Conservation (phyloP, 2,797 vertebrate genomes). For the Poliocrania exsul region DNA sequence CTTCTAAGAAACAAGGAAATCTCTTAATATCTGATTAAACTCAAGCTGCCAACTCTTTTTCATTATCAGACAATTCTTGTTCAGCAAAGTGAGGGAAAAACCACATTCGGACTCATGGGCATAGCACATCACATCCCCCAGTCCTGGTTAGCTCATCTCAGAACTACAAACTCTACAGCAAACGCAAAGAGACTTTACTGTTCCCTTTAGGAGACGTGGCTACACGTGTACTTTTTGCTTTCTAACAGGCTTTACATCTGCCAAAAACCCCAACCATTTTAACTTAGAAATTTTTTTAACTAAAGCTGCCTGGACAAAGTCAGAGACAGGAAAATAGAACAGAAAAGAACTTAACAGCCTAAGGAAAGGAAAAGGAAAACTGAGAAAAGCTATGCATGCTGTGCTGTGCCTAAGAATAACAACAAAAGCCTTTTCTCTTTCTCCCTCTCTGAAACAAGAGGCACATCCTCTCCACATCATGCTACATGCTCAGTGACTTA, state of each 20-base stretch:
- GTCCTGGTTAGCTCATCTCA: background rate
- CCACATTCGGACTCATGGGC: background rate
- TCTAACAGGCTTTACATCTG: background rate
- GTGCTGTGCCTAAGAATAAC: constrained; percentile 25
- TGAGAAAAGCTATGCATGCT: constrained; percentile 30
- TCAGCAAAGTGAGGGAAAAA: background rate
- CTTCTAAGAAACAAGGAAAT: background rate
- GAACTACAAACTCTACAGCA: background rate
- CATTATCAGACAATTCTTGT: background rate
- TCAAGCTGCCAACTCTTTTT: background rate
- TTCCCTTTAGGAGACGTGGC: constrained; percentile 11
- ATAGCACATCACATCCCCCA: background rate
- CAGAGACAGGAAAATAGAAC: background rate
- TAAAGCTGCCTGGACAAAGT: constrained; percentile 13
- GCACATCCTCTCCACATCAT: constrained; percentile 36
- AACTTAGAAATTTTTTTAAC: background rate
- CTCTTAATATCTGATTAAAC: background rate
- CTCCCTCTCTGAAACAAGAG: constrained; percentile 16
- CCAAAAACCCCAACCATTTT: background rate
- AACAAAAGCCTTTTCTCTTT: constrained; percentile 46
- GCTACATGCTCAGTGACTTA: constrained; percentile 74
- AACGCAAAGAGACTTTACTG: background rate
- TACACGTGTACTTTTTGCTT: constrained; percentile 12
- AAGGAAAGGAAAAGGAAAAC: constrained; percentile 11
- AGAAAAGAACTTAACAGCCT: constrained; percentile 43